Percentiles rank a stretch among this genome's conserved stretches.
These are phyloP conservation scores for Ptilonorhynchus violaceus DNA, from an alignment of 2,113 vertebrate species.

Conservation along the genomic window DNA sequence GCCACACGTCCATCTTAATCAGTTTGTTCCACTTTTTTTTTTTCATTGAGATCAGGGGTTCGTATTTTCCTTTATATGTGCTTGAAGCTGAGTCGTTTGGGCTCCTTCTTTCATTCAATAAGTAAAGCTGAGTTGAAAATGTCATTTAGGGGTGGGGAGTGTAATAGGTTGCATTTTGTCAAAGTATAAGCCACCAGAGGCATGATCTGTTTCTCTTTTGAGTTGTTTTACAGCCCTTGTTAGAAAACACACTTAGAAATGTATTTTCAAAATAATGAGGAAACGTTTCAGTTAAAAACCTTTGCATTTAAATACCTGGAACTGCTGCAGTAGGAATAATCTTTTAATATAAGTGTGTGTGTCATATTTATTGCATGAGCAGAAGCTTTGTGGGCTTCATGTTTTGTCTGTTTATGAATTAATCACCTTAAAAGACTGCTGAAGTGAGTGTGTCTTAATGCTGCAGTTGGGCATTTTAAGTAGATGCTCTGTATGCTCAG, in stretches of 20 bases:
- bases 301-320: neutral
- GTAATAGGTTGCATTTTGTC: neutral
- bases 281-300: neutral
- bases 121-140: neutral
- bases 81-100: slow-evolving; percentile 45
- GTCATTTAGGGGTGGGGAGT: neutral
- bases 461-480: neutral
- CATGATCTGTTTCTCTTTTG: neutral
- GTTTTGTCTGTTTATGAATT: neutral
- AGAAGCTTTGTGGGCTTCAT: neutral
- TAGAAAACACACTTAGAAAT: neutral
- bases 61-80: neutral
- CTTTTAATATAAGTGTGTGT: neutral
- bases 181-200: neutral
- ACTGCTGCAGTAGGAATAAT: neutral
- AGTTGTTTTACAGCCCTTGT: neutral
- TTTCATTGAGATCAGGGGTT: neutral
- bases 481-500: neutral
- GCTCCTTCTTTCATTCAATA: slow-evolving; percentile 14
- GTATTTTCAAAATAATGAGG: neutral
- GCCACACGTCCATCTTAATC: neutral
- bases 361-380: neutral
- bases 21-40: neutral
- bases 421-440: neutral
- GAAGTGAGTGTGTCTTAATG: neutral